Conservation (phyloP, 2,113 vertebrate genomes). For the Neodontobutis hainanensis region DNA sequence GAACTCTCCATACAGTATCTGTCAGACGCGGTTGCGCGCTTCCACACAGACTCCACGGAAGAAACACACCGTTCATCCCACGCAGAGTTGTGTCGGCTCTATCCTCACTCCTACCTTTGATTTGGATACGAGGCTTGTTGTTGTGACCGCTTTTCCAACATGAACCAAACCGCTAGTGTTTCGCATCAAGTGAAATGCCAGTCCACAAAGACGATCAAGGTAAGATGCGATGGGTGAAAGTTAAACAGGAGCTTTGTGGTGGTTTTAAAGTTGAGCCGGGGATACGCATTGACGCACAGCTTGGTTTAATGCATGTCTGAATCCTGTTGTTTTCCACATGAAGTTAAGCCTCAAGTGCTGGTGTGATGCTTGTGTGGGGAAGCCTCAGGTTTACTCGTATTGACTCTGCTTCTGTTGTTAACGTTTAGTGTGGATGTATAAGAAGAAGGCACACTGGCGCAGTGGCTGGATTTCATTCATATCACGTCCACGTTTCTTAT, state of each 20-base stretch:
- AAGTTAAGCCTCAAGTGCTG: conserved; percentile 1
- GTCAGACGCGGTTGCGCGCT: conserved; percentile 53
- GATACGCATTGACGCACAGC: conserved; percentile 61
- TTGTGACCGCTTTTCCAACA: conserved; percentile 71
- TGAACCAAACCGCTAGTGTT: conserved; percentile 90
- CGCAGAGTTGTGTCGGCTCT: conserved; percentile 12
- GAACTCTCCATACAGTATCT: not conserved
- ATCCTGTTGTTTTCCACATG: not conserved
- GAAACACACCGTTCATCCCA: conserved; percentile 7
- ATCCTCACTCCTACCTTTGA: not conserved
- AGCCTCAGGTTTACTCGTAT: not conserved
- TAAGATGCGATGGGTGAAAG: conserved; percentile 50
- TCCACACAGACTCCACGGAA: conserved; percentile 22
- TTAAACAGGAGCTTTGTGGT: conserved; percentile 10
- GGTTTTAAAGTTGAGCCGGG: conserved; percentile 36
- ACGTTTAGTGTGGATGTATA: conserved; percentile 2
- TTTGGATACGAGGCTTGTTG: conserved; percentile 38
- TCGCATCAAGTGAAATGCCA: conserved; percentile 89
- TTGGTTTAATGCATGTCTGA: not conserved
- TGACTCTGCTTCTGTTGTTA: not conserved
- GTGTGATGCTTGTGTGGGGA: not conserved
- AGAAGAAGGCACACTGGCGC: conserved; percentile 51
- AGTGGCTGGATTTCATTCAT: conserved; percentile 66
- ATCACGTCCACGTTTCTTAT: conserved; percentile 55
- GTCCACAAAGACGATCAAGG: conserved; percentile 84